Evolutionary conservation across 2,113 vertebrate species (phyloP), one percentile per base, ranked within the genome.

Genomic region (Grallaria varia): DNA sequence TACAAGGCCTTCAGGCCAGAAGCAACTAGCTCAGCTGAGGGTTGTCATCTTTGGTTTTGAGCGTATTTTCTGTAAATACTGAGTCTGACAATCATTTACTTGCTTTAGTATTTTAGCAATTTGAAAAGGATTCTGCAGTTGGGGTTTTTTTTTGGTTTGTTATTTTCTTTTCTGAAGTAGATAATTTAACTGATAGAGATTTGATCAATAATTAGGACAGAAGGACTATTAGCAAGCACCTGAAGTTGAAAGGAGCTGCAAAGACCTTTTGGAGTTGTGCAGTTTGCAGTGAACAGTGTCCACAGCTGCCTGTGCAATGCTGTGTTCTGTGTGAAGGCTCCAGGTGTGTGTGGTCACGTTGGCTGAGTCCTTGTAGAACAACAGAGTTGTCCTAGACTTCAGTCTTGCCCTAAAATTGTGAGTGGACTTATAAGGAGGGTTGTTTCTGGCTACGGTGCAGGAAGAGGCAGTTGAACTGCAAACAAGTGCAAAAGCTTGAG

Each of bases 21-120:
- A 67, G 59, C 12, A 24, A 22, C 80, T 69, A 74, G 45, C 87
- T 96, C 31, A 18, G 56, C 59, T 85, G 52, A 60, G 45, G 37
- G 35, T 44, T 91, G 37, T 89, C 49, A 40, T 84, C 76, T 55
- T 77, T 85, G 55, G 59, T 95, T 87, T 94, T 50, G 50, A 63
- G 89, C 19, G 55, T 84, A 20, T 84, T 90, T 90, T 81, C 75
- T 92, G 5, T 85, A 95, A 89, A 78, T 91, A 80, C 3, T 39
- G 16, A 45, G 37, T 52, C 31, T 90, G 59, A 63, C 37, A 86
- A 39, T 77, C 14, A 15, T 73, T 76, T 84, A 93, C 56, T 85
- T 75, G 62, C 35, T 66, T 68, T 58, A 50, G 69, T 59, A 74
- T 91, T 96, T 93, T 87, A 92, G 87, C 74, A 87, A 72, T 68